Evolutionary conservation across 2,113 vertebrate species (phyloP).

Genomic region (Xyrauchen texanus): DNA sequence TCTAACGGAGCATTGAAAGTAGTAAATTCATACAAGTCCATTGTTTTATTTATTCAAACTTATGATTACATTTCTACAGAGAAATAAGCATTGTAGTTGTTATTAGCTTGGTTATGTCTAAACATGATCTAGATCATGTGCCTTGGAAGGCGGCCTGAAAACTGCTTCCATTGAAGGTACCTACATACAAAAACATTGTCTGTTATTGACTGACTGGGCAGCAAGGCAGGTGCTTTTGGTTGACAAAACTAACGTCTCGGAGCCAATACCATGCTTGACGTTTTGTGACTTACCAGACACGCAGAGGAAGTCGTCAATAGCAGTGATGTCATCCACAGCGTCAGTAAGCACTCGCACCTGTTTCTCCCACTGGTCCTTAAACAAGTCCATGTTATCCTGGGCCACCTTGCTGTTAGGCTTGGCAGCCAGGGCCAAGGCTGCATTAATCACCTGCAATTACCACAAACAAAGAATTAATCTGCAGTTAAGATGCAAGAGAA

Average conservation of each 20-base stretch:
- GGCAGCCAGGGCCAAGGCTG: conserved; percentile 93
- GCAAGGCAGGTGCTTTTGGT: too few species aligned
- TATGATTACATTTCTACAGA: too few species aligned
- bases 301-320: conserved; percentile 97
- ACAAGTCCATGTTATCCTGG: conserved; percentile 98
- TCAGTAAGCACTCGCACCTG: conserved; percentile 96
- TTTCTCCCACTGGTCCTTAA: conserved; percentile 98
- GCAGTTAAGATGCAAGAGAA: conserved; percentile 55
- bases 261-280: not conserved
- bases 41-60: too few species aligned
- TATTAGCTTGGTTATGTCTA: not conserved
- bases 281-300: conserved; percentile 84
- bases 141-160: not conserved
- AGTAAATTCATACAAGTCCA: too few species aligned
- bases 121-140: not conserved
- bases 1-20: too few species aligned
- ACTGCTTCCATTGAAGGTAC: not conserved
- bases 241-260: too few species aligned
- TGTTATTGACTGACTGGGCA: too few species aligned
- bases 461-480: conserved; percentile 67
- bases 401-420: conserved; percentile 98
- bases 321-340: conserved; percentile 98
- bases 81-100: not conserved
- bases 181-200: not conserved
- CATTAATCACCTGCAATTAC: conserved; percentile 94